Base-by-base conservation (phyloP, 2,888 invertebrate species). In the Toxonevra muliebris region DNA sequence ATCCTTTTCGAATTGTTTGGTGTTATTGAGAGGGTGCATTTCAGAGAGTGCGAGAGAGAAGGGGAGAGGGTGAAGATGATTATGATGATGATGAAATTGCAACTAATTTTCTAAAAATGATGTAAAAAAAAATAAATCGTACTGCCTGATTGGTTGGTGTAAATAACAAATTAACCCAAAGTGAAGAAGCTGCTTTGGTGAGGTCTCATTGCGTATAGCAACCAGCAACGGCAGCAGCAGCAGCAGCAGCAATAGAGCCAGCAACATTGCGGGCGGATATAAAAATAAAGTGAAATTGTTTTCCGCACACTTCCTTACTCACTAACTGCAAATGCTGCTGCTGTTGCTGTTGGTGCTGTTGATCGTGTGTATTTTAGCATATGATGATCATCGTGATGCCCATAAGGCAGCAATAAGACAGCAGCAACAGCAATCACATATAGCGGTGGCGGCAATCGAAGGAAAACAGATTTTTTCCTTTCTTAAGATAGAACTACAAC, bases 221-320 rank as follows among this genome's bases (percentile, higher is more conserved):
- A 7, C 3, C 30, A 30, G 30, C 30, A 30, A 30, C 30, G 7
- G 30, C 7, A 7, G 30, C 30, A 30, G 30, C 30, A 30, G 7
- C 30, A 30, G 30, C 7, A 30, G 30, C 30, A 30, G 30, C 30
- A 30, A 30, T 7, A 30, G 30, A 30, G 7, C 48, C 15, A 15
- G 66, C 59, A 68, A 61, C 68, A 70, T 68, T 69, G 71, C 69
- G 71, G 69, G 71, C 68, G 71, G 70, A 70, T 71, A 71, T 64
- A 71, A 30, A 30, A 71, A 71, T 71, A 71, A 69, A 71, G 63
- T 71, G 66, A 57, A 57, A 68, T 75, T 75, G 71, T 76, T 76
- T 73, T 68, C 71, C 71, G 55, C 71, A 62, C 72, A 70, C 75
- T 62, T 67, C 48, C 66, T 43, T 63, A 15, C 42, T 65, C 60